Evolutionary conservation across 1,140 invertebrate genomes (phyloP).

Genomic region (Danaus plexippus): DNA sequence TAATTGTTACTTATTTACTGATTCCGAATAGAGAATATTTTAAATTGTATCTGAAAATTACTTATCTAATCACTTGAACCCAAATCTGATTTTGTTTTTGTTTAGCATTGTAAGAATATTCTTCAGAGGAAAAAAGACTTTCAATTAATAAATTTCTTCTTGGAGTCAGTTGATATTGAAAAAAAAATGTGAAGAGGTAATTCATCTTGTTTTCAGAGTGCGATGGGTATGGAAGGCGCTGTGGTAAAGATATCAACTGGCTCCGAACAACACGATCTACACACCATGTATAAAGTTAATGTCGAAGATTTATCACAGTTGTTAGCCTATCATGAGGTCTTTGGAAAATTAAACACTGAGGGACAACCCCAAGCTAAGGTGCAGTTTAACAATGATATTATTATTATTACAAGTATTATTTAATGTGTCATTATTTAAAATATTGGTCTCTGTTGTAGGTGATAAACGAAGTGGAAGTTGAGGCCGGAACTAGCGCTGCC

Average conservation of each 20-base stretch:
- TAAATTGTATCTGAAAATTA: neutral
- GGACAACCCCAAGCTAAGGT: constrained; percentile 59
- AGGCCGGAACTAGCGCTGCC: constrained; percentile 70
- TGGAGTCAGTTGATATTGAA: no score
- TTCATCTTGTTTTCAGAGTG: constrained; percentile 38
- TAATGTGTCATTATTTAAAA: constrained; percentile 1
- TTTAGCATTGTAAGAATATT: no score
- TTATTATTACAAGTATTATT: neutral
- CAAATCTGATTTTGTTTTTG: constrained; percentile 6
- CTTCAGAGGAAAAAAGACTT: no score
- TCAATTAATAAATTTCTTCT: no score
- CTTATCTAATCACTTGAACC: neutral
- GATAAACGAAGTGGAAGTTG: constrained; percentile 70
- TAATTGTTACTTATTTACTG: neutral
- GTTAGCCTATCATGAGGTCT: constrained; percentile 88
- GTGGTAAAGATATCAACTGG: constrained; percentile 81
- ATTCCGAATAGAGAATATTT: neutral
- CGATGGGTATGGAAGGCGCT: constrained; percentile 81
- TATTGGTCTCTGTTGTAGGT: constrained; percentile 35
- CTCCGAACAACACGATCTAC: constrained; percentile 77
- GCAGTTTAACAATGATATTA: constrained; percentile 1
- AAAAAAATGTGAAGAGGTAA: no score
- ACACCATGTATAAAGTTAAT: constrained; percentile 88
- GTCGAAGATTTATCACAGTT: constrained; percentile 87
- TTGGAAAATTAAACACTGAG: constrained; percentile 84